Base-by-base conservation (phyloP, 64 coral and sea anemone species). In the Hydrozoanthus tunicans region DNA sequence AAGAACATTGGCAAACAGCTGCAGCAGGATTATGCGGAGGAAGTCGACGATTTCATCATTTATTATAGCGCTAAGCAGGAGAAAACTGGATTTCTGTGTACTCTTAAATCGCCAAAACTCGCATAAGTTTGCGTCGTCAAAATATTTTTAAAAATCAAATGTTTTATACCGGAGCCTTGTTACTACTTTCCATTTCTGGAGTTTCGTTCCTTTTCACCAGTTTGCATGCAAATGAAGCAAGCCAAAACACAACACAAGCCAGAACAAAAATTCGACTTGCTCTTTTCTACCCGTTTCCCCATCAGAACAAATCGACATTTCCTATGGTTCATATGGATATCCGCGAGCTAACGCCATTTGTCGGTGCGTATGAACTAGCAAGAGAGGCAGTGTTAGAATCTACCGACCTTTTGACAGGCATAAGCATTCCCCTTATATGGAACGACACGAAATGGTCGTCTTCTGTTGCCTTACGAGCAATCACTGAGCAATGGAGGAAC, bases 361-460 rank as follows among this genome's bases (percentile, higher is more conserved):
- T 73, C 43, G 84, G 84, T 43, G 84, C 84, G 6, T 88, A 61
- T 74, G 84, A 88, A 13, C 68, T 88, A 25, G 84, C 84, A 75
- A 74, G 84, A 73, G 53, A 88, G 51, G 56, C 69, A 14, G 84
- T 88, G 4, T 59, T 61, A 32, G 61, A 26, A 27, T 55, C 24
- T 4, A 75, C 4, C 54, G 32, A 73, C 13, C 84, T 88, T 75
- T 75, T 88, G 59, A 53, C 68, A 7, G 56, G 55, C 15, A 32
- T 88, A 88, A 60, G 3, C 3, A 53, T 88, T 74, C 84, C 84
- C 43, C 56, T 88, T n/a, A 88, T 88, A 74, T 88, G 84, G 84
- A 88, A 88, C 69, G 84, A 88, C 68, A 88, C 84, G 5, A 73
- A 73, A 75, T 88, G 84, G 84, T 88, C 84, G 6, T 74, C 84